These are phyloP conservation scores for Stenolophus ochropezus DNA, from an alignment of 2,888 invertebrate genomes.

Conservation along the genomic window DNA sequence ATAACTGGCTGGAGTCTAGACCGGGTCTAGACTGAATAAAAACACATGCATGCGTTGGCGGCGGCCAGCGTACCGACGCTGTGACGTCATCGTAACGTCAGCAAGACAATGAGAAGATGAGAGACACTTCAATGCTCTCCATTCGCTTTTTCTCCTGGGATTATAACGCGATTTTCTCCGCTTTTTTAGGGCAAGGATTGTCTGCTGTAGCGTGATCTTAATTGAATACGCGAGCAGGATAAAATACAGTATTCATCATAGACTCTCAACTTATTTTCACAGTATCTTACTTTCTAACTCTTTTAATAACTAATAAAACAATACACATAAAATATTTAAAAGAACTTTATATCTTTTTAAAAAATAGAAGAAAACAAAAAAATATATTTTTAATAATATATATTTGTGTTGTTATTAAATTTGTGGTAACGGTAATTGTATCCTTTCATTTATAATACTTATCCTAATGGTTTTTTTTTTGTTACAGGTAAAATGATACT, in stretches of 20 bases:
- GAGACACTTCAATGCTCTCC: background rate
- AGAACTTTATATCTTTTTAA: too few relatives aligned
- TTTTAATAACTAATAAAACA: too few relatives aligned
- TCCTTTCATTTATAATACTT: background rate
- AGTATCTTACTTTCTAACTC: too few relatives aligned
- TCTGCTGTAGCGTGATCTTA: background rate
- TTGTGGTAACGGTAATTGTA: too few relatives aligned
- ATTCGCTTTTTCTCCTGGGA: slow-evolving; percentile 3
- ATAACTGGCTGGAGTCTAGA: slow-evolving; percentile 67
- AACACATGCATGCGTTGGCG: slow-evolving; percentile 67
- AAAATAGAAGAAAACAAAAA: too few relatives aligned
- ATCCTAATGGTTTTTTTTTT: background rate
- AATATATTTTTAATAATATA: too few relatives aligned
- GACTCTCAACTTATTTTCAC: too few relatives aligned
- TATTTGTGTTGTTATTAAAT: too few relatives aligned
- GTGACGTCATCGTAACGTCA: slow-evolving; percentile 32
- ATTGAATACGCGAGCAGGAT: background rate
- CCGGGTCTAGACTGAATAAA: slow-evolving; percentile 70
- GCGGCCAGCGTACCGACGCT: slow-evolving; percentile 24
- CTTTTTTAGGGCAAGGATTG: background rate
- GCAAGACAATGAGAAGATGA: slow-evolving; percentile 10
- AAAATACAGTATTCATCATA: too few relatives aligned
- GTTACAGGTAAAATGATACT: background rate
- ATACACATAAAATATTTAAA: too few relatives aligned
- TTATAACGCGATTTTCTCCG: background rate